phyloP scores from a whole-genome alignment of 2,888 invertebrate species.

The Mellilla xanthometata region DNA sequence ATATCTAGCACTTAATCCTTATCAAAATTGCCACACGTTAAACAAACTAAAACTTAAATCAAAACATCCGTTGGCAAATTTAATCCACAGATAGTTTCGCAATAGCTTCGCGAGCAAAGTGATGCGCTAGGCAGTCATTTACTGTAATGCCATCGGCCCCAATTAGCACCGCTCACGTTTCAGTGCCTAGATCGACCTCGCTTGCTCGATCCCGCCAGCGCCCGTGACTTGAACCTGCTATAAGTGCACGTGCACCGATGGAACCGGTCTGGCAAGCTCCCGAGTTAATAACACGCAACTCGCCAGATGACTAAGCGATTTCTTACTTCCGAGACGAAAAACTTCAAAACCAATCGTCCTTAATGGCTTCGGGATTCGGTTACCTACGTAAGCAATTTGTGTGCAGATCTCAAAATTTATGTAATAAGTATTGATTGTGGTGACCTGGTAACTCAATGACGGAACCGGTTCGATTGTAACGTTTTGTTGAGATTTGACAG shows the following conservation, averaged over 20 bases:
- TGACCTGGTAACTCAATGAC: neutral
- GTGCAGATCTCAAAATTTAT: too few species aligned
- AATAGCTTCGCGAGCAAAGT: too few species aligned
- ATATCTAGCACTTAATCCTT: too few species aligned
- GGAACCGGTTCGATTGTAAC: constrained; percentile 4
- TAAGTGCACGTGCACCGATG: constrained; percentile 41
- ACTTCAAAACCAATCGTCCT: constrained; percentile 8
- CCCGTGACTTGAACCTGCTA: constrained; percentile 29
- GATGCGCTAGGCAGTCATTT: too few species aligned
- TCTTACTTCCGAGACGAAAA: constrained; percentile 29
- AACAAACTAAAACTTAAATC: too few species aligned
- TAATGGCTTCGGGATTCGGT: too few species aligned
- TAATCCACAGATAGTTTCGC: too few species aligned
- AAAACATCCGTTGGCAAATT: too few species aligned
- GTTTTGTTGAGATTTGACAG: too few species aligned
- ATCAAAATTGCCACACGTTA: too few species aligned
- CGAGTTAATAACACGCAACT: constrained; percentile 40
- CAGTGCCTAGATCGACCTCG: constrained; percentile 35
- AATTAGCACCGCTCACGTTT: constrained; percentile 44
- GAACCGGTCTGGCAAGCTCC: constrained; percentile 47
- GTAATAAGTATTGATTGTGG: neutral
- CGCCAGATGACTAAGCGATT: constrained; percentile 41
- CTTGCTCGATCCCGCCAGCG: constrained; percentile 25
- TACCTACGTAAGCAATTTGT: too few species aligned
- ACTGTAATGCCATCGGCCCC: constrained; percentile 38